phyloP scores from a whole-genome alignment of 2,888 invertebrate species.

The Julus scanicus region DNA sequence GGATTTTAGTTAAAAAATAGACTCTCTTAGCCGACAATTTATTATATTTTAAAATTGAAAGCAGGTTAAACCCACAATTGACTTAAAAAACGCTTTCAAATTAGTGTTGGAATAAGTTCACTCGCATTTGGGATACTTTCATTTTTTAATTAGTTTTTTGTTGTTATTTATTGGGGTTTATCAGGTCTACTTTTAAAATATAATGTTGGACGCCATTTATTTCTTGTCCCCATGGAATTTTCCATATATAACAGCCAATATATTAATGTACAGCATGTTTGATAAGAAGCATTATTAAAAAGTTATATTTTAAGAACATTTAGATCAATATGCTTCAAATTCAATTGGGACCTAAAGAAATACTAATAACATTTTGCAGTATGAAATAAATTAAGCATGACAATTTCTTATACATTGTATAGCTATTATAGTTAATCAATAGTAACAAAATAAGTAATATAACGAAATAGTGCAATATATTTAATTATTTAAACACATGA shows the following conservation, averaged over 20 bases:
- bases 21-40: not conserved
- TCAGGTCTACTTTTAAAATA: not conserved
- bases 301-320: too few species aligned
- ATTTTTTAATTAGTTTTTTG: not conserved
- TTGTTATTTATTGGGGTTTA: not conserved
- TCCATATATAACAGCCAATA: not conserved
- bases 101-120: not conserved
- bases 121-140: conserved; percentile 2
- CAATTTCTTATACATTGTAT: too few species aligned
- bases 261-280: not conserved
- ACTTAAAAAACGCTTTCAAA: not conserved
- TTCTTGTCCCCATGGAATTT: not conserved
- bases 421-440: too few species aligned
- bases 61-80: not conserved
- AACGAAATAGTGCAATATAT: too few species aligned
- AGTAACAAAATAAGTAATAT: too few species aligned
- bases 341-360: too few species aligned
- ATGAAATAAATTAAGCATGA: too few species aligned
- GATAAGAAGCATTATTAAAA: too few species aligned
- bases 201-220: not conserved
- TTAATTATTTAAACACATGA: too few species aligned
- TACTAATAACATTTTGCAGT: too few species aligned
- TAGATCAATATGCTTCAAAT: too few species aligned
- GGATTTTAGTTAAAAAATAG: not conserved
- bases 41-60: conserved; percentile 3